Evolutionary conservation across 2,797 vertebrate species (phyloP).

Genomic region (Ptychadena robeensis): DNA sequence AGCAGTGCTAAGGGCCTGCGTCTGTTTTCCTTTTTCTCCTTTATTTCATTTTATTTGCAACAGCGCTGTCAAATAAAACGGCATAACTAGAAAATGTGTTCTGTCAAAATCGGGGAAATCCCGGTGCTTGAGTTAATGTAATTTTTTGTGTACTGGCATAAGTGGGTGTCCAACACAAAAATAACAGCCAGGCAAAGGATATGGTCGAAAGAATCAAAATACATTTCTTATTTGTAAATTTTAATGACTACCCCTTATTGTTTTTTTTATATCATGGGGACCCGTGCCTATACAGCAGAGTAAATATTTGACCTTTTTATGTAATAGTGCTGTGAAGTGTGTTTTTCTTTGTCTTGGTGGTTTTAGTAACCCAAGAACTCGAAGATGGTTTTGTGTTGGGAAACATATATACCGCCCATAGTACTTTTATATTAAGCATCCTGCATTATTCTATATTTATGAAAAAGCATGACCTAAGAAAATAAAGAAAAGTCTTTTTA

Average conservation of each 20-base stretch:
- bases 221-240: no score
- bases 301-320: not conserved
- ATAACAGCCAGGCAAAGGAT: not conserved
- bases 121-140: slow-evolving; percentile 65
- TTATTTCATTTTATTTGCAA: slow-evolving; percentile 73
- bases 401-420: no score
- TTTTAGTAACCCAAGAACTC: no score
- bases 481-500: no score
- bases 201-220: not conserved
- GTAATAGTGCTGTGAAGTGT: not conserved
- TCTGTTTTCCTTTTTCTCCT: slow-evolving; percentile 64
- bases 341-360: not conserved
- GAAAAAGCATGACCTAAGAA: no score
- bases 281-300: not conserved
- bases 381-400: no score
- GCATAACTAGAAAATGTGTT: slow-evolving; percentile 73
- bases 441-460: no score
- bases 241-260: not conserved
- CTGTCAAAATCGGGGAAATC: slow-evolving; percentile 70
- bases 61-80: slow-evolving; percentile 76
- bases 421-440: no score
- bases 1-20: slow-evolving; percentile 64
- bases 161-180: slow-evolving; percentile 62
- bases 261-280: not conserved
- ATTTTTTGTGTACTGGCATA: slow-evolving; percentile 62